These are phyloP conservation scores for Lophura nycthemera DNA, from an alignment of 2,113 vertebrate genomes.

Conservation along the genomic window DNA sequence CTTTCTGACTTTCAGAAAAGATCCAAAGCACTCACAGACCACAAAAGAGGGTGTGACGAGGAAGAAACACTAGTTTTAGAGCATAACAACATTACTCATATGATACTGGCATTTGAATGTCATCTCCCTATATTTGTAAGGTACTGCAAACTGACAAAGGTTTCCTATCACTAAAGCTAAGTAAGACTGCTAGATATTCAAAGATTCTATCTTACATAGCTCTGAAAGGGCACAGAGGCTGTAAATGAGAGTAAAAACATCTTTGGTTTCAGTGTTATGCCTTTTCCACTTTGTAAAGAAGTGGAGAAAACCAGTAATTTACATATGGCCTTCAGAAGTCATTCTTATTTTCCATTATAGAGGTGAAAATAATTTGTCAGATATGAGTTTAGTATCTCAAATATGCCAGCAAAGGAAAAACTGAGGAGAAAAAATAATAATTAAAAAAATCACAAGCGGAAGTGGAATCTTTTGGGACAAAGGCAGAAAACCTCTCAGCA, in stretches of 20 bases:
- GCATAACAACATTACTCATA: not conserved
- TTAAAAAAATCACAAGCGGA: not conserved
- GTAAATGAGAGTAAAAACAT: not conserved
- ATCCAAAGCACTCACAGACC: not conserved
- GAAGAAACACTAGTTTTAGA: not conserved
- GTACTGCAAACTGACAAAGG: not conserved
- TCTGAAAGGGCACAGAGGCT: not conserved
- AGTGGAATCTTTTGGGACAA: slow-evolving; percentile 52
- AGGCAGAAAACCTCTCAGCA: slow-evolving; percentile 61
- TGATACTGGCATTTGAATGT: not conserved
- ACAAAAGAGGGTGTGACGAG: not conserved
- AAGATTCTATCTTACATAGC: not conserved
- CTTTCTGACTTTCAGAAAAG: slow-evolving; percentile 6
- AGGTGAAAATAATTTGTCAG: slow-evolving; percentile 7
- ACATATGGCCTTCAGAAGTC: not conserved
- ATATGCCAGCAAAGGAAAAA: slow-evolving; percentile 37
- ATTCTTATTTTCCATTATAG: slow-evolving; percentile 28
- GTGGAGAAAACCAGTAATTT: not conserved
- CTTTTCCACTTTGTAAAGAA: not conserved
- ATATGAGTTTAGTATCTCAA: slow-evolving; percentile 16
- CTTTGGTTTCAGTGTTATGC: not conserved
- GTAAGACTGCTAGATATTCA: not conserved
- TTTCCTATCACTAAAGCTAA: not conserved
- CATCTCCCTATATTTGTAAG: not conserved
- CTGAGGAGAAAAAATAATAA: not conserved